phyloP scores from a whole-genome alignment of 2,797 vertebrate species.

The Argentina silus region DNA sequence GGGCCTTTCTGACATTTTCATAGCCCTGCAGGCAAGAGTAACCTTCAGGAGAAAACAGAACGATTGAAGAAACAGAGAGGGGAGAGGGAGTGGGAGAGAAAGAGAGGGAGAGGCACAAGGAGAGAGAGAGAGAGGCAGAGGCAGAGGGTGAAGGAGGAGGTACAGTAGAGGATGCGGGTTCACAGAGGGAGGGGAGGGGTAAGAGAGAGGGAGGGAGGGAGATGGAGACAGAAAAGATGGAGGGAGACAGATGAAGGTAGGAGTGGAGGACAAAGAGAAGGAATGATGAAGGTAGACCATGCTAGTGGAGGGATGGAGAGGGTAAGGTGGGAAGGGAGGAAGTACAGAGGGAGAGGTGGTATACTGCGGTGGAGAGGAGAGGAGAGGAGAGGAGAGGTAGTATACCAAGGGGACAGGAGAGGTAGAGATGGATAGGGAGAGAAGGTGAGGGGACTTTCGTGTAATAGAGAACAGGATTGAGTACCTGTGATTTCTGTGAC shows the following conservation, averaged over 20 bases:
- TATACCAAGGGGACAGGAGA: neutral
- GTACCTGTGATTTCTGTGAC: neutral
- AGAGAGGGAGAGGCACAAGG: constrained; percentile 43
- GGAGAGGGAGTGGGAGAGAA: constrained; percentile 36
- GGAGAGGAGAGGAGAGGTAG: neutral
- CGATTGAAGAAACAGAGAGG: constrained; percentile 57
- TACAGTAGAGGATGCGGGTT: neutral
- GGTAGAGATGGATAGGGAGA: neutral
- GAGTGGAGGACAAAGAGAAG: neutral
- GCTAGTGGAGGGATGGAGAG: neutral
- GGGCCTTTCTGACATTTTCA: constrained; percentile 72
- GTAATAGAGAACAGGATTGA: neutral
- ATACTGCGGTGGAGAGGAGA: neutral
- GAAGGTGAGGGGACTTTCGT: neutral
- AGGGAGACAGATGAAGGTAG: neutral
- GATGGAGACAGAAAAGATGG: constrained; percentile 13
- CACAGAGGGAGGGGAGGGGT: constrained; percentile 40
- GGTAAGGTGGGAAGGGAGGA: neutral
- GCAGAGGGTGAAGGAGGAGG: constrained; percentile 24
- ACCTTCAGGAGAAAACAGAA: constrained; percentile 77
- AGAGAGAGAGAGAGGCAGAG: constrained; percentile 20
- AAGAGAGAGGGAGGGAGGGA: constrained; percentile 24
- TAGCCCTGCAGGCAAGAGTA: constrained; percentile 80
- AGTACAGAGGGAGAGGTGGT: neutral
- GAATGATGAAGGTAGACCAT: neutral